Conservation (phyloP, 2,888 invertebrate species). For the Heliothis peltigera region DNA sequence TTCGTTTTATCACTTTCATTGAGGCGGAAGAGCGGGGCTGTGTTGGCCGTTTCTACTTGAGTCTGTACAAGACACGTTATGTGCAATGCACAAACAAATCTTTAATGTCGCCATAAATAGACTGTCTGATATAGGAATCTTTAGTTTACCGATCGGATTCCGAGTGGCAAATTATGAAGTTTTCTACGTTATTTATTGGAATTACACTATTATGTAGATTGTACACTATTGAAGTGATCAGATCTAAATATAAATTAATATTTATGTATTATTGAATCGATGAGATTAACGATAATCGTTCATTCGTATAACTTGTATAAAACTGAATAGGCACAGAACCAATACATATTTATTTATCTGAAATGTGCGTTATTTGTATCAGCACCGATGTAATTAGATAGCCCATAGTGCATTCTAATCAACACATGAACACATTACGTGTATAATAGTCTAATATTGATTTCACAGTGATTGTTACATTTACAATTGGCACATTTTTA, state of each 20-base stretch:
- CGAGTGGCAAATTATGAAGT: too few species aligned
- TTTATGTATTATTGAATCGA: conserved; percentile 25
- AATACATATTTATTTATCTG: conserved; percentile 44
- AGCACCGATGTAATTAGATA: conserved; percentile 53
- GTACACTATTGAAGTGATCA: conserved; percentile 39
- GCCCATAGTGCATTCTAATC: conserved; percentile 29
- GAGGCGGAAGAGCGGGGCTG: neutral
- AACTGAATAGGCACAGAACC: conserved; percentile 52
- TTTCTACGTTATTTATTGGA: too few species aligned
- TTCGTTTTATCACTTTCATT: neutral
- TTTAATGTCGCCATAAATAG: too few species aligned
- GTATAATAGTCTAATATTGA: conserved; percentile 58
- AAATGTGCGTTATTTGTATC: conserved; percentile 61
- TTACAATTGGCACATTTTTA: conserved; percentile 59
- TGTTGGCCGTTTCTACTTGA: too few species aligned
- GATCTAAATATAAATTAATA: conserved; percentile 52
- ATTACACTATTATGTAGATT: conserved; percentile 15
- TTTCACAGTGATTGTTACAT: conserved; percentile 48
- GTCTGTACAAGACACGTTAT: too few species aligned
- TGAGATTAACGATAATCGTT: conserved; percentile 47
- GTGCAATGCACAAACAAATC: too few species aligned
- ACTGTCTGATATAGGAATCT: too few species aligned
- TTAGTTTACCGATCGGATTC: too few species aligned
- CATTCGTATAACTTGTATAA: conserved; percentile 29
- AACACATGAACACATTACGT: conserved; percentile 52